Base-by-base conservation (phyloP, 2,888 invertebrate genomes). In the Ichneumoninae sp. region DNA sequence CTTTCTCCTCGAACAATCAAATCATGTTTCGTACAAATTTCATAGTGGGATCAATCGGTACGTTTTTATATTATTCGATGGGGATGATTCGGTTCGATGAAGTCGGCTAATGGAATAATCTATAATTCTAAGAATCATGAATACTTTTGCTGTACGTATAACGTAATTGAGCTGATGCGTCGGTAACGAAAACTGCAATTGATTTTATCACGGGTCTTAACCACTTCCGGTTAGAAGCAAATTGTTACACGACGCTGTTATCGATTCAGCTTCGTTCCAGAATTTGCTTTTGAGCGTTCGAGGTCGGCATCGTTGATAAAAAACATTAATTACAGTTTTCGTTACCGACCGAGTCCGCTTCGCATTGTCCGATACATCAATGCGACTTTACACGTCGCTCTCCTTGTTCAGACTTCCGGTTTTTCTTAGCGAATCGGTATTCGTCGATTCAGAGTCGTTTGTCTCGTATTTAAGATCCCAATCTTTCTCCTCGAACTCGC, bases 401-500 rank as follows among this genome's bases (percentile, higher is more conserved):
- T 93, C 92, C 91, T 91, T 93, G 73, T 88, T 90, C 6, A 91
- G 90, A 83, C 92, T 92, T 65, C 88, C 91, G 40, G 92, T 70
- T 86, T 91, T 91, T 87, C 86, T 88, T 22, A 89, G 76, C 1
- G 89, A 88, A 22, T 91, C 90, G 2, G 83, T 85, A 13, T 87
- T 86, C 30, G 85, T 89, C 5, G 87, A 85, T 44, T 91, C 92
- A 3, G 89, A 90, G 4, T 87, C 89, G 30, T 88, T 86, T 16
- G 90, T 88, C 93, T 96, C 96, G 10, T 80, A 47, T 83, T 96
- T 96, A 76, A 97, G 94, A 92, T 97, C 97, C 96, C 97, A 97
- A 84, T 96, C 95, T 94, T 97, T 97, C 87, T 97, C 96, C 88
- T 97, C 97, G 94, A 98, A 98, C 84, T 97, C 97, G 89, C 96